phyloP scores from a whole-genome alignment of 1,140 invertebrate genomes.

The Monomorium pharaonis region DNA sequence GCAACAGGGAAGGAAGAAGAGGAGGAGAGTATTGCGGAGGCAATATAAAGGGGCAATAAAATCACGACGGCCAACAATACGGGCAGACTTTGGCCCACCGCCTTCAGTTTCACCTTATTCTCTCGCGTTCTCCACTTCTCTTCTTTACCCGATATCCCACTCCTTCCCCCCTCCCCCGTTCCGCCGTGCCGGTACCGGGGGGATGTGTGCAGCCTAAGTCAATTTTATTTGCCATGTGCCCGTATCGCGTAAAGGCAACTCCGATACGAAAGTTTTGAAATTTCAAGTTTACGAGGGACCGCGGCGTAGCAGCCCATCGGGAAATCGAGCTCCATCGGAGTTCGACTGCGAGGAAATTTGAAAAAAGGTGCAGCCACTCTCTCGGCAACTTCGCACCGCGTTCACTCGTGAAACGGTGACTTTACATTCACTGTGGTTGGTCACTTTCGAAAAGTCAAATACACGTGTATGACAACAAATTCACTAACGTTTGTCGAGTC shows the following conservation, averaged over 20 bases:
- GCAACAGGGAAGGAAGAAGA: conserved; percentile 18
- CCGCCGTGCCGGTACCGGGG: background rate
- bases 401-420: conserved; percentile 1
- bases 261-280: conserved; percentile 60
- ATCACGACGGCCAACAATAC: conserved; percentile 74
- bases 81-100: conserved; percentile 59
- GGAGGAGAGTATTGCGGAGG: conserved; percentile 47
- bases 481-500: background rate
- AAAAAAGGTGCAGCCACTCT: conserved; percentile 7
- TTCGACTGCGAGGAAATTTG: conserved; percentile 25
- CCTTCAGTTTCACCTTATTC: conserved; percentile 49
- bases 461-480: background rate
- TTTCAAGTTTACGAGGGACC: conserved; percentile 47
- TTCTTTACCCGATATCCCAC: background rate
- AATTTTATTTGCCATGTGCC: conserved; percentile 67
- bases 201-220: conserved; percentile 56
- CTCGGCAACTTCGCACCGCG: conserved; percentile 8
- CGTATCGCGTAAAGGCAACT: conserved; percentile 9
- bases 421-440: conserved; percentile 24
- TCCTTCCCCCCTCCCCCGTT: background rate
- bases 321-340: conserved; percentile 56
- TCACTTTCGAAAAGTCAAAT: background rate
- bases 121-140: conserved; percentile 41
- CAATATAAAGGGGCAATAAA: conserved; percentile 76
- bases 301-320: conserved; percentile 48